Base-by-base conservation (phyloP, 1,140 invertebrate genomes). In the Drosophila cardini region DNA sequence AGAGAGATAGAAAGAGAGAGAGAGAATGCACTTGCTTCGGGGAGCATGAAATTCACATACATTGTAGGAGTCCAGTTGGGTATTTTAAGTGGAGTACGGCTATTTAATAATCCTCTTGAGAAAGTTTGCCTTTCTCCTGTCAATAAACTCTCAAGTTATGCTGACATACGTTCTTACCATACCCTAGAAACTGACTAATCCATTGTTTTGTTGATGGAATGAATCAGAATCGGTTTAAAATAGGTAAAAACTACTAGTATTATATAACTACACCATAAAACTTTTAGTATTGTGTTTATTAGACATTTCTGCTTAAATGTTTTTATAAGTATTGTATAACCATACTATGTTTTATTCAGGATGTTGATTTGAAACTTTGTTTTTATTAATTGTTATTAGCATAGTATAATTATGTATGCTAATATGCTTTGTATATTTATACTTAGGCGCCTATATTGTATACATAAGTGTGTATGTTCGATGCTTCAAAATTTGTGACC, bases 401-500 rank as follows among this genome's bases (percentile, higher is more conserved):
- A 21, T 46, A 11, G 21, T 46, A 21, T 46, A 16, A 46, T 21
- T 10, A 56, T 40, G 4, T 52, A 32, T 58, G 48, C 45, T 15
- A 45, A 36, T 40, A 55, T 42, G 5, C 1, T 40, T 0, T 40
- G n/a, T n/a, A 1, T 13, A 40, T 40, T n/a, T 40, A 5, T 53
- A 16, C 45, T n/a, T 63, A 45, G n/a, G n/a, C n/a, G n/a, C n/a
- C n/a, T n/a, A n/a, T n/a, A n/a, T n/a, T n/a, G n/a, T 30, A 42
- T 40, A 48, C 50, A 38, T 40, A 64, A 32, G 48, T 43, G 16
- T 43, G 15, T 57, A 30, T 45, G 55, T 74, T 73, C 81, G 78
- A 72, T 78, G 55, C 53, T 42, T 58, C 83, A 72, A 69, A 26
- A 81, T 82, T 77, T 87, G n/a, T 87, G 83, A 87, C 83, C 83